phyloP scores from a whole-genome alignment of 2,797 vertebrate species.

The Scleropages formosus region DNA sequence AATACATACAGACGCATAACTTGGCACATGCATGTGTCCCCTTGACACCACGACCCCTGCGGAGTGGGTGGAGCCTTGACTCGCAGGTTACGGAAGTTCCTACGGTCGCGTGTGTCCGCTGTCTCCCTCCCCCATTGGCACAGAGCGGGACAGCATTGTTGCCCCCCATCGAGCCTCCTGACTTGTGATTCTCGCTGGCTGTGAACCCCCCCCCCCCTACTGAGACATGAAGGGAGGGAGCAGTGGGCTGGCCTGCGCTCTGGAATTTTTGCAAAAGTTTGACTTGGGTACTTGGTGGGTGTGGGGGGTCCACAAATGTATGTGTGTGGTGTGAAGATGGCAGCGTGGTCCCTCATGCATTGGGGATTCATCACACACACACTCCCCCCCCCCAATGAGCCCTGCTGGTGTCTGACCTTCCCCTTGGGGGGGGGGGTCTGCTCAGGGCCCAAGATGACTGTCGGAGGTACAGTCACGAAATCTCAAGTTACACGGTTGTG shows the following conservation, averaged over 20 bases:
- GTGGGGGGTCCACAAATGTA: slow-evolving; percentile 35
- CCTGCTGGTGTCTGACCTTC: slow-evolving; percentile 31
- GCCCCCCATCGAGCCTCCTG: slow-evolving; percentile 34
- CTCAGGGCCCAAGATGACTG: slow-evolving; percentile 27
- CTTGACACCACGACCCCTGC: too few relatives aligned
- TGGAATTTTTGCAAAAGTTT: slow-evolving; percentile 42
- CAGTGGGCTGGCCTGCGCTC: slow-evolving; percentile 29
- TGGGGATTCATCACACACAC: slow-evolving; percentile 41
- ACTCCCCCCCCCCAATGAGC: slow-evolving; percentile 46
- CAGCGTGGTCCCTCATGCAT: slow-evolving; percentile 24
- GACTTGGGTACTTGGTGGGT: slow-evolving; percentile 33
- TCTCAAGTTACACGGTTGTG: slow-evolving; percentile 48
- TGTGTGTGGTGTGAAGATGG: neutral
- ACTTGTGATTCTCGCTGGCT: slow-evolving; percentile 54
- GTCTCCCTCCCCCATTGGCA: slow-evolving; percentile 53
- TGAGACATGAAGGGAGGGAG: slow-evolving; percentile 21
- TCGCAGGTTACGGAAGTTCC: neutral
- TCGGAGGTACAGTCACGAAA: slow-evolving; percentile 21
- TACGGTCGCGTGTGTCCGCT: neutral
- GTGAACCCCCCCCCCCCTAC: slow-evolving; percentile 24
- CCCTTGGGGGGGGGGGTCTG: slow-evolving; percentile 33
- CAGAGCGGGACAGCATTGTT: neutral
- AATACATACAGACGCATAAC: slow-evolving; percentile 27
- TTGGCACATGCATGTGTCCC: slow-evolving; percentile 7
- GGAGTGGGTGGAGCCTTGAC: neutral